These are phyloP conservation scores for Cryptocephalus primarius DNA, from an alignment of 2,888 invertebrate genomes.

Conservation along the genomic window DNA sequence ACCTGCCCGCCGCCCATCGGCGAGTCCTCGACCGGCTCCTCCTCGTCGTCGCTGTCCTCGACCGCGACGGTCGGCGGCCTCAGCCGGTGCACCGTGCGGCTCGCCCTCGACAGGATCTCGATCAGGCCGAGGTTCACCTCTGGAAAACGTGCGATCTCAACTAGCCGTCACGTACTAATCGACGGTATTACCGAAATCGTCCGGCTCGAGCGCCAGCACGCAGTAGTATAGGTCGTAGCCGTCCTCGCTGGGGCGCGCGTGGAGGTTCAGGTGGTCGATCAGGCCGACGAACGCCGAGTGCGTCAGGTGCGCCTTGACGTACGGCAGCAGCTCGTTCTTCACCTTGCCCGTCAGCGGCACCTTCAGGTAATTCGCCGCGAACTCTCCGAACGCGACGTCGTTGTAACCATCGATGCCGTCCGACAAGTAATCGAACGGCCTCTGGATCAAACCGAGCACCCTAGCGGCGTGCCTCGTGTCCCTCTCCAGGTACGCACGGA, in stretches of 20 bases:
- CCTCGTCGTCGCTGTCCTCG: constrained; percentile 46
- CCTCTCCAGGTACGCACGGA: constrained; percentile 56
- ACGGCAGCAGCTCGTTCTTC: constrained; percentile 59
- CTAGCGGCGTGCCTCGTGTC: constrained; percentile 9
- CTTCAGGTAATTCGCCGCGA: constrained; percentile 56
- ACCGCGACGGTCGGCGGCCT: background rate
- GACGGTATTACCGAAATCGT: constrained; percentile 55
- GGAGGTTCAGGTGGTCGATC: constrained; percentile 31
- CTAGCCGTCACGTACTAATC: background rate
- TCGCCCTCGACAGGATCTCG: constrained; percentile 45
- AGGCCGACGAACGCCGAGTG: constrained; percentile 27
- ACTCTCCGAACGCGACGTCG: constrained; percentile 43
- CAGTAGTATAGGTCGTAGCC: constrained; percentile 53
- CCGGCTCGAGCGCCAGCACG: constrained; percentile 55
- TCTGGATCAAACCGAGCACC: constrained; percentile 62
- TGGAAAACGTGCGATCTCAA: constrained; percentile 24
- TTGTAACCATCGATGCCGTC: constrained; percentile 4
- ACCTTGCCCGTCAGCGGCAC: constrained; percentile 56
- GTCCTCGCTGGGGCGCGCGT: constrained; percentile 33
- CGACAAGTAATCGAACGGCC: constrained; percentile 51
- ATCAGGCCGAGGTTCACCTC: constrained; percentile 42
- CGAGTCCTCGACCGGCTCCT: constrained; percentile 27
- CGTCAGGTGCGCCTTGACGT: constrained; percentile 39
- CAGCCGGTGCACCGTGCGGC: constrained; percentile 16
- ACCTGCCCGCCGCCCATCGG: constrained; percentile 8